Percentiles rank a stretch among this genome's conserved stretches.
These are phyloP conservation scores for Chaetodon trifascialis DNA, from an alignment of 2,113 vertebrate species.

Conservation along the genomic window DNA sequence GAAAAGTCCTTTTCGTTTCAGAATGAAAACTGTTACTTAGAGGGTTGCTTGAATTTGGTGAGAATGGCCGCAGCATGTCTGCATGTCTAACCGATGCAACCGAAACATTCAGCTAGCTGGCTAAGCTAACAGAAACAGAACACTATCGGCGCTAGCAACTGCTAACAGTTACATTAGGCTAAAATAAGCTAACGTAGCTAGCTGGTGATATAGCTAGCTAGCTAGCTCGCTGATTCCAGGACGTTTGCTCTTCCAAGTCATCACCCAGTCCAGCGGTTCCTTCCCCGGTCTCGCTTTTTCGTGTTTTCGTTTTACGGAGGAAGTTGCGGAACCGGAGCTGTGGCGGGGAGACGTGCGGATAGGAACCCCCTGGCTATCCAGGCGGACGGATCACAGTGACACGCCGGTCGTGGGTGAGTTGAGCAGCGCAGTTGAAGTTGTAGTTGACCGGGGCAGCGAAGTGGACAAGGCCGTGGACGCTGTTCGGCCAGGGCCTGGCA, in stretches of 20 bases:
- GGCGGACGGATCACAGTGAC: constrained; percentile 83
- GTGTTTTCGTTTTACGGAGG: constrained; percentile 52
- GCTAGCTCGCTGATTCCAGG: constrained; percentile 45
- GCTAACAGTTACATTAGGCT: constrained; percentile 55
- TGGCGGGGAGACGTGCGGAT: constrained; percentile 80
- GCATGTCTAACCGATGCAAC: constrained; percentile 23
- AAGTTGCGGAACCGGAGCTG: constrained; percentile 76
- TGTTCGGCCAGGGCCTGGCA: constrained; percentile 62
- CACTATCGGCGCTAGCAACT: constrained; percentile 43
- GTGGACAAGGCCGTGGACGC: constrained; percentile 75
- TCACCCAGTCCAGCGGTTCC: constrained; percentile 24
- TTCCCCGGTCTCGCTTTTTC: background rate
- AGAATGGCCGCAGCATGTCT: background rate
- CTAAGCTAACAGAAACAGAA: constrained; percentile 68
- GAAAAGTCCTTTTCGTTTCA: background rate
- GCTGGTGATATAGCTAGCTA: constrained; percentile 59
- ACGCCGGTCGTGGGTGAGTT: constrained; percentile 82
- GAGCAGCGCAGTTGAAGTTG: constrained; percentile 34
- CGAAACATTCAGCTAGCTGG: constrained; percentile 29
- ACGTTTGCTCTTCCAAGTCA: constrained; percentile 42
- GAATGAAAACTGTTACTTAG: constrained; percentile 25
- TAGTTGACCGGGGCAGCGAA: constrained; percentile 35
- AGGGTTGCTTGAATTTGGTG: background rate
- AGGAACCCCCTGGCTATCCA: constrained; percentile 77
- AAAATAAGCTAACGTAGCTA: constrained; percentile 69